Evolutionary conservation across 2,113 vertebrate species (phyloP).

Genomic region (Syngnathus scovelli): DNA sequence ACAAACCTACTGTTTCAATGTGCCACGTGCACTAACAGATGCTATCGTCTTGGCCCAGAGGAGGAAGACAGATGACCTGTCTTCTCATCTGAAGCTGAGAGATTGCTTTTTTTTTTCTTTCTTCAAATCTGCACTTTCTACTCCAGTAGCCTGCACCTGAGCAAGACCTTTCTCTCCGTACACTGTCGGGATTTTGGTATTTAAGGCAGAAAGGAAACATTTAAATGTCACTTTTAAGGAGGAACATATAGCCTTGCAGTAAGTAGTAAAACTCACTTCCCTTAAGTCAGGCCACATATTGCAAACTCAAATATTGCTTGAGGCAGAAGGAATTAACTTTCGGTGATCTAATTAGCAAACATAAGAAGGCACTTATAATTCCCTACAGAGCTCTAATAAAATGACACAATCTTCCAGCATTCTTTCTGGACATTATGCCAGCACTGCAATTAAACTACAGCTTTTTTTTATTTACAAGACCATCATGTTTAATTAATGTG

Average conservation of each 20-base stretch:
- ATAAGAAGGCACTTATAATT: slow-evolving; percentile 33
- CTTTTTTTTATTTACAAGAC: slow-evolving; percentile 62
- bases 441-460: slow-evolving; percentile 48
- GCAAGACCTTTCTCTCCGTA: slow-evolving; percentile 40
- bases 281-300: slow-evolving; percentile 14
- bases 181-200: slow-evolving; percentile 41
- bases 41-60: slow-evolving; percentile 60
- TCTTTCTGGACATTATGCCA: slow-evolving; percentile 50
- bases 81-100: slow-evolving; percentile 66
- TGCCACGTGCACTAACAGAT: slow-evolving; percentile 71
- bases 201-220: slow-evolving; percentile 20
- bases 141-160: slow-evolving; percentile 44
- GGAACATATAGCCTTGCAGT: neutral
- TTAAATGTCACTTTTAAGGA: slow-evolving; percentile 8
- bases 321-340: slow-evolving; percentile 27
- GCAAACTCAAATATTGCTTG: slow-evolving; percentile 14
- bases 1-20: slow-evolving; percentile 55
- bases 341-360: slow-evolving; percentile 46
- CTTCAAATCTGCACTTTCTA: slow-evolving; percentile 48
- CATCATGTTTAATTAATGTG: slow-evolving; percentile 63
- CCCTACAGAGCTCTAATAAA: slow-evolving; percentile 34
- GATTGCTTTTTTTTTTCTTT: slow-evolving; percentile 48
- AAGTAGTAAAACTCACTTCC: slow-evolving; percentile 13
- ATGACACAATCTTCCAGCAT: slow-evolving; percentile 37
- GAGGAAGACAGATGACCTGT: slow-evolving; percentile 72